phyloP scores from a whole-genome alignment of 2,113 vertebrate genomes.

The Todiramphus saurophagus region DNA sequence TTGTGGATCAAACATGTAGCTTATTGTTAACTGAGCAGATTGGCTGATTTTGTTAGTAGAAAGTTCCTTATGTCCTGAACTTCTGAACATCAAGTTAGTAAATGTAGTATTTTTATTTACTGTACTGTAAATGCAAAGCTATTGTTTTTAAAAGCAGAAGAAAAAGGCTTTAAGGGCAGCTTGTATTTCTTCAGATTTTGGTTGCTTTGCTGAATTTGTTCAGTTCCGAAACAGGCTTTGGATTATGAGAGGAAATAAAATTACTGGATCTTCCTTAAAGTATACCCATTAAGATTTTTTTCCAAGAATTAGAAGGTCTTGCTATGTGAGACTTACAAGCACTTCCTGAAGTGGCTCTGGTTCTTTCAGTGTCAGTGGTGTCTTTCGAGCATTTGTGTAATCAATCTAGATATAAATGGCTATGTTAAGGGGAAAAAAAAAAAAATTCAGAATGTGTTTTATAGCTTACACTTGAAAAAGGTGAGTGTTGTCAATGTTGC shows the following conservation, averaged over 20 bases:
- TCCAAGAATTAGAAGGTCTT: not conserved
- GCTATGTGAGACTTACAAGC: not conserved
- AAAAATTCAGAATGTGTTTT: not conserved
- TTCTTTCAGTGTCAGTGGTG: not conserved
- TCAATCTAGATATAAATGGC: not conserved
- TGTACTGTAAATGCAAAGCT: not conserved
- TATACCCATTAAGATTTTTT: not conserved
- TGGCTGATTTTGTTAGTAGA: not conserved
- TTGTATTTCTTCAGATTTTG: not conserved
- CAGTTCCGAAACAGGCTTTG: not conserved
- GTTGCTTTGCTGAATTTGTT: not conserved
- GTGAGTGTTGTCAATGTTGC: not conserved
- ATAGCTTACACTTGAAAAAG: not conserved
- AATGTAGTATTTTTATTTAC: not conserved
- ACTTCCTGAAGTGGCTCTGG: not conserved
- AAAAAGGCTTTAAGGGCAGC: not conserved
- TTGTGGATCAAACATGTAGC: not conserved
- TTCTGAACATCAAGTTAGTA: not conserved
- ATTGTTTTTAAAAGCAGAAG: not conserved
- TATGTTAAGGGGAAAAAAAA: fast-evolving
- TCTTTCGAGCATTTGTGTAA: not conserved
- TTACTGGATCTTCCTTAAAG: not conserved
- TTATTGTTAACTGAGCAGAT: not conserved
- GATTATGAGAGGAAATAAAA: not conserved
- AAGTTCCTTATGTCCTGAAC: not conserved